phyloP scores from a whole-genome alignment of 2,113 vertebrate genomes.

The Petrocephalus microphthalmus region DNA sequence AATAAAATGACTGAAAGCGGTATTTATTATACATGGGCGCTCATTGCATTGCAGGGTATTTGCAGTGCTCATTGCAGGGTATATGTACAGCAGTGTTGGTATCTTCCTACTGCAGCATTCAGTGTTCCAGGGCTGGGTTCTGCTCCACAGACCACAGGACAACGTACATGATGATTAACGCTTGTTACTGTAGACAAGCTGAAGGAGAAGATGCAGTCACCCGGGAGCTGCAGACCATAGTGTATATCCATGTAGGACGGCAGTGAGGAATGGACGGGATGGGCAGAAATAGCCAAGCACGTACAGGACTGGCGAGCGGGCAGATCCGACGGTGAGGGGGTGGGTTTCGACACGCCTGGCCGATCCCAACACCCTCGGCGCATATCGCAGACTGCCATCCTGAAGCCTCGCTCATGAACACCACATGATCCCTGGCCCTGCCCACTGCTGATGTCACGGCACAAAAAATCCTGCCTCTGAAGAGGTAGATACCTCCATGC shows the following conservation, averaged over 20 bases:
- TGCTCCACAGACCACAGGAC: background rate
- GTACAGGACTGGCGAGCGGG: conserved; percentile 37
- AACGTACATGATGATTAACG: background rate
- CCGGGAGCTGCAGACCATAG: background rate
- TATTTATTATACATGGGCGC: background rate
- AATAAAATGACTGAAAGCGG: background rate
- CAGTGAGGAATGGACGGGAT: background rate
- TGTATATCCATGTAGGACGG: background rate
- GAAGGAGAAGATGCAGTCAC: background rate
- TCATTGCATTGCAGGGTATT: background rate
- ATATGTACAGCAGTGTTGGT: background rate
- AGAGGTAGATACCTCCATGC: background rate
- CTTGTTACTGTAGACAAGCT: background rate
- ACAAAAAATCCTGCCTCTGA: conserved; percentile 51
- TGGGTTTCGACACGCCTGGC: background rate
- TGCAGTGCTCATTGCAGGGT: background rate
- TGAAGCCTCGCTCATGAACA: conserved; percentile 45
- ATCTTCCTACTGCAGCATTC: background rate
- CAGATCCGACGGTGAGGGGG: conserved; percentile 27
- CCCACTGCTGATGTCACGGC: conserved; percentile 49
- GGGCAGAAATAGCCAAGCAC: conserved; percentile 23
- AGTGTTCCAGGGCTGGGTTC: background rate
- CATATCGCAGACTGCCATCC: background rate
- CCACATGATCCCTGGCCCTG: conserved; percentile 39
- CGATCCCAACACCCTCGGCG: background rate